Base-by-base conservation (phyloP, 2,797 vertebrate species). In the Sebastes hubbsi region DNA sequence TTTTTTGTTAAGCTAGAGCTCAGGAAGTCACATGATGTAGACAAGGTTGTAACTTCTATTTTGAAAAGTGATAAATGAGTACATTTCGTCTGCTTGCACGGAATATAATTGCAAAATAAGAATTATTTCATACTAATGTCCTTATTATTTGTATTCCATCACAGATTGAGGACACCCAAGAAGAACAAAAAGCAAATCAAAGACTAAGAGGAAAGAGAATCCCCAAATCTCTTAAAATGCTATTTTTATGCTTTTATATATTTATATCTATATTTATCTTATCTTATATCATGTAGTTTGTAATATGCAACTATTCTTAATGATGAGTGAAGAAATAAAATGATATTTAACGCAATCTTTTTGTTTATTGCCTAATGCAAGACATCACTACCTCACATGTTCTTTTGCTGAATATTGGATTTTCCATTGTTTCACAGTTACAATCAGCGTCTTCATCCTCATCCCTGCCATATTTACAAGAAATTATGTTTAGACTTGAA, bases 161-260 rank as follows among this genome's bases (percentile, higher is more conserved):
- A 62, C 79, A 92, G 93, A 32, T 27, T 89, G 46, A 75, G 18
- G 24, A 69, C 18, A 61, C 25, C 2, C 27, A 68, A 22, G 27
- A 85, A 56, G 10, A 77, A 70, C 36, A 82, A 62, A 10, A 22
- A 8, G 16, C 3, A 55, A 54, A 65, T 72, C 2, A 27, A 56
- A 29, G 0, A 30, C 7, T 46, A 27, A 73, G 6, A n/a, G 27
- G 73, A 18, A 18, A 11, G 10, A 18, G 3, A 46, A 62, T 72
- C 6, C 30, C 30, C 38, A 55, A 18, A 46, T 25, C 7, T 61
- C 2, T 11, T 5, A 9, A 14, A 49, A 52, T 30, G 0, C 14
- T 42, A 7, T 55, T 56, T 16, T 78, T 56, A 13, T 5, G 2
- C 5, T 65, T 83, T 79, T n/a, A 63, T 61, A 4, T 70, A 55